Conservation (phyloP, 1,140 invertebrate genomes). For the Leptinotarsa lineolata region DNA sequence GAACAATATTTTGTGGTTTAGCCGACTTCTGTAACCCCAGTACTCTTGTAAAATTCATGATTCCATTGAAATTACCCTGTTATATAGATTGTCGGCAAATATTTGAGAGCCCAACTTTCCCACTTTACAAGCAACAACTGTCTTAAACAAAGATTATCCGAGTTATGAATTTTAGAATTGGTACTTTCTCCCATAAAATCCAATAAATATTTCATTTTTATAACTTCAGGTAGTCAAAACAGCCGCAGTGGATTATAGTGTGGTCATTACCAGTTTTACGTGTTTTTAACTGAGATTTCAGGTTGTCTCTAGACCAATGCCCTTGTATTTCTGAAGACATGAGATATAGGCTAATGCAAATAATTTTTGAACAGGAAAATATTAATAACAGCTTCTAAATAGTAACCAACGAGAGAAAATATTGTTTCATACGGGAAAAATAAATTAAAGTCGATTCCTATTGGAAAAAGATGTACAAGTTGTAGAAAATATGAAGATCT, state of each 20-base stretch:
- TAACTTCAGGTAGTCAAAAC: slow-evolving; percentile 28
- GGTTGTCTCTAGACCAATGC: not conserved
- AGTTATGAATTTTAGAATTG: slow-evolving; percentile 9
- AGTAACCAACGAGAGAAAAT: no score
- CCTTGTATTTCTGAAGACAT: no score
- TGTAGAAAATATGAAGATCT: no score
- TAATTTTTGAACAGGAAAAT: no score
- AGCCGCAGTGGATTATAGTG: slow-evolving; percentile 17
- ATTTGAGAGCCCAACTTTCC: not conserved
- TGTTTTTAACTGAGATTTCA: slow-evolving; percentile 28
- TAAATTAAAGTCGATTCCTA: no score
- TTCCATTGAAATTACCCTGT: not conserved
- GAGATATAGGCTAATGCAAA: no score
- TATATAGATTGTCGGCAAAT: not conserved
- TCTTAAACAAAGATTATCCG: slow-evolving; percentile 6
- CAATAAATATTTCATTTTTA: slow-evolving; percentile 27
- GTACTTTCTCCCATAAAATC: slow-evolving; percentile 25
- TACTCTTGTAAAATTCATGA: not conserved
- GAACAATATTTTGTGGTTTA: not conserved
- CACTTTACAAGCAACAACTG: not conserved
- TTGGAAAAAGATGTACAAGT: no score
- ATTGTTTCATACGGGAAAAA: no score
- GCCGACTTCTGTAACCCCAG: slow-evolving; percentile 1
- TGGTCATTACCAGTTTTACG: slow-evolving; percentile 15
- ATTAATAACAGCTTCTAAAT: no score